Percentiles rank a stretch among this genome's conserved stretches.
Evolutionary conservation across 2,113 vertebrate genomes (phyloP).

Genomic region (Bos indicus): DNA sequence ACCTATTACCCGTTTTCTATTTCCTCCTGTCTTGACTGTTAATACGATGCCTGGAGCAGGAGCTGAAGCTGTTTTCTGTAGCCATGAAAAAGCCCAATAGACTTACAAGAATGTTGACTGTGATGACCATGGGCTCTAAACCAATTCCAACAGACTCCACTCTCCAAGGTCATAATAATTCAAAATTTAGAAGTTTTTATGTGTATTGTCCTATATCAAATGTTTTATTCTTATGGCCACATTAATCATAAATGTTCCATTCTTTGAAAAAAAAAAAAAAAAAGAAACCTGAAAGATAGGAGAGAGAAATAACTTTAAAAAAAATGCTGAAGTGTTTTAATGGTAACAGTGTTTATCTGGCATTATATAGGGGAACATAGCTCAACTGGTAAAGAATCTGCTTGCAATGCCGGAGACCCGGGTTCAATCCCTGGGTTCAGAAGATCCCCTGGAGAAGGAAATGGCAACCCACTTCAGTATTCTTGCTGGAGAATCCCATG

Average conservation of each 20-base stretch:
- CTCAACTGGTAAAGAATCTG: background rate
- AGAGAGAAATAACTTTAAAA: background rate
- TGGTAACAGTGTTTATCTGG: background rate
- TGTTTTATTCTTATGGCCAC: background rate
- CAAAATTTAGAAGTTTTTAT: background rate
- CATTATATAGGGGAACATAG: background rate
- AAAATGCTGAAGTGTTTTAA: background rate
- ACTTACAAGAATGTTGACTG: background rate
- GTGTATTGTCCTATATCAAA: background rate
- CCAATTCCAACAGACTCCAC: background rate
- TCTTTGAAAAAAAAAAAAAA: background rate
- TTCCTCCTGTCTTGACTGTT: background rate
- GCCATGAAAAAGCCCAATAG: background rate
- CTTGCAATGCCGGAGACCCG: background rate
- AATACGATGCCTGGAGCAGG: background rate
- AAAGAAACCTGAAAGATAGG: background rate
- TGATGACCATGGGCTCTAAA: background rate
- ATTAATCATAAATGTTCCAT: background rate
- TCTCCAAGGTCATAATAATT: background rate
- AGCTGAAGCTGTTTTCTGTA: background rate
- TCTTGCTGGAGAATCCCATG: background rate
- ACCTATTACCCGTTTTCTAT: fast-evolving
- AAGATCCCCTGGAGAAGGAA: background rate
- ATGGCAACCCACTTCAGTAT: background rate
- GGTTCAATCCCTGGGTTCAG: background rate